Evolutionary conservation across 2,888 invertebrate species (phyloP).

Genomic region (Oscheius sp.): DNA sequence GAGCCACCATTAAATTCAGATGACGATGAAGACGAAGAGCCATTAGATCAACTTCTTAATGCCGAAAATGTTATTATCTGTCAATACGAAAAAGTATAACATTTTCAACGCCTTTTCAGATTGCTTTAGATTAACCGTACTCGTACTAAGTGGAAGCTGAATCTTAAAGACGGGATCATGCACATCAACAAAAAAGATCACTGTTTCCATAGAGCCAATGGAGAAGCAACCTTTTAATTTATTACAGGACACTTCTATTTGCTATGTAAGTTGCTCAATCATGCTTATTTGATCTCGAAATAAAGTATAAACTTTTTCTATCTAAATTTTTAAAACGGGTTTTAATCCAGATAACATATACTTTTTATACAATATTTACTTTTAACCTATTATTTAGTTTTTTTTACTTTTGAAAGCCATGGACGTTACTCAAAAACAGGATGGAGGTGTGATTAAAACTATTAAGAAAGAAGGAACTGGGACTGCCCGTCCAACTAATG

Average conservation of each 20-base stretch:
- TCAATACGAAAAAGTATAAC: slow-evolving; percentile 91
- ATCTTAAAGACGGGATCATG: slow-evolving; percentile 99
- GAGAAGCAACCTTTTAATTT: slow-evolving; percentile 86
- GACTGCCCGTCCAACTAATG: slow-evolving; percentile 49
- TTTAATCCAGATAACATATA: too few species aligned
- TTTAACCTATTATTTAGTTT: too few species aligned
- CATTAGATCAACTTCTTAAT: slow-evolving; percentile 90
- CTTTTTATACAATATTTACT: too few species aligned
- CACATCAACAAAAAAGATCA: slow-evolving; percentile 96
- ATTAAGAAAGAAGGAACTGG: slow-evolving; percentile 80
- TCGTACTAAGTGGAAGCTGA: slow-evolving; percentile 99
- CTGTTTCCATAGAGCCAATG: slow-evolving; percentile 97
- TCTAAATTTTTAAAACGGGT: too few species aligned
- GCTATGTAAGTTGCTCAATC: background rate
- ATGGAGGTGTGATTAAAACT: slow-evolving; percentile 83
- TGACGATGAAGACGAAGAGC: slow-evolving; percentile 80
- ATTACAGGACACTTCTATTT: background rate
- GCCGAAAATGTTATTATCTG: slow-evolving; percentile 99
- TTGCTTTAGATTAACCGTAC: slow-evolving; percentile 86
- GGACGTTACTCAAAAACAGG: slow-evolving; percentile 33
- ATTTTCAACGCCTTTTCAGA: background rate
- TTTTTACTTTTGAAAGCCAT: too few species aligned
- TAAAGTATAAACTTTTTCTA: too few species aligned
- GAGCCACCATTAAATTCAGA: slow-evolving; percentile 67
- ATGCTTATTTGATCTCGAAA: background rate